Evolutionary conservation across 1,140 invertebrate genomes (phyloP).

Genomic region (Zaprionus taronus): DNA sequence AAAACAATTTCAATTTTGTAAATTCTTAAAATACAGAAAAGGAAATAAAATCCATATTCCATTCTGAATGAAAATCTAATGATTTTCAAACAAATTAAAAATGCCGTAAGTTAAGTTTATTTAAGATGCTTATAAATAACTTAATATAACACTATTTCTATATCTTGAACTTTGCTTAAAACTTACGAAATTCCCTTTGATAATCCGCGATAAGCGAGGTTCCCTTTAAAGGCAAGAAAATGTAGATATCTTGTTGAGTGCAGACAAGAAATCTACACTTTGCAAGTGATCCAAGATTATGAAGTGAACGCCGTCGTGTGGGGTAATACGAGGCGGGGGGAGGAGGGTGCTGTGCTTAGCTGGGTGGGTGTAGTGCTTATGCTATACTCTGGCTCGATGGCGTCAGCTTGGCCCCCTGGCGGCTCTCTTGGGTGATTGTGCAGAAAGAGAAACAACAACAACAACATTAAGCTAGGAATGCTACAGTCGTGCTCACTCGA

Average conservation of each 20-base stretch:
- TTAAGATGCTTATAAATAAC: too few species aligned
- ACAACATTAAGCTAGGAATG: slow-evolving; percentile 27
- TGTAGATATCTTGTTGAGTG: not conserved
- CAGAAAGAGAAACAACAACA: slow-evolving; percentile 39
- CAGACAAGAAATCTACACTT: slow-evolving; percentile 7
- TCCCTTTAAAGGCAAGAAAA: not conserved
- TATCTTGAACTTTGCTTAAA: not conserved
- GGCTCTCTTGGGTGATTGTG: slow-evolving; percentile 54
- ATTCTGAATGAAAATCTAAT: too few species aligned
- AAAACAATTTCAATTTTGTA: too few species aligned
- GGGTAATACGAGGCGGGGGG: not conserved
- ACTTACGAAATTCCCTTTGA: not conserved
- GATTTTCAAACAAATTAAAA: too few species aligned
- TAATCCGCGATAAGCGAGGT: not conserved
- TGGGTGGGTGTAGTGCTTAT: slow-evolving; percentile 14
- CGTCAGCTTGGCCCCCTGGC: slow-evolving; percentile 46
- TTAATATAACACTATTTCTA: not conserved
- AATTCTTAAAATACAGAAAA: not conserved
- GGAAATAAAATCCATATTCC: not conserved
- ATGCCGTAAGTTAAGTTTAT: too few species aligned
- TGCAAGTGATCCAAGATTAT: not conserved
- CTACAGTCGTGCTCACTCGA: not conserved
- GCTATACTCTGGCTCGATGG: slow-evolving; percentile 21
- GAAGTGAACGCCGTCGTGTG: slow-evolving; percentile 1
- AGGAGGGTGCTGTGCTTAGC: not conserved